Base-by-base conservation (phyloP, 2,797 vertebrate species). In the Lindbergichthys nudifrons region DNA sequence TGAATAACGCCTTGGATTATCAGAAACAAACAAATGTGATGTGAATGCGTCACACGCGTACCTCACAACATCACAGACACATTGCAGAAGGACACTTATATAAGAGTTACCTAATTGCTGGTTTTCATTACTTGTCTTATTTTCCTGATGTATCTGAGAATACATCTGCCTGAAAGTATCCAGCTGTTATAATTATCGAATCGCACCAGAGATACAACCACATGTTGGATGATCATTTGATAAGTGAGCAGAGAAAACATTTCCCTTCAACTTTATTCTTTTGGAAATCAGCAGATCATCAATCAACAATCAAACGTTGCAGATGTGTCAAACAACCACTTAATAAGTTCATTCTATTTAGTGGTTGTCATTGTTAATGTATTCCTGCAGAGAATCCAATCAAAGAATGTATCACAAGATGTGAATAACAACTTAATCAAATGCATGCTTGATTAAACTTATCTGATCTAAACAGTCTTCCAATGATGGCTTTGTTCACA, bases 111-210 rank as follows among this genome's bases (percentile, higher is more conserved):
- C 46, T 14, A 72, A 77, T 81, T 50, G 26, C 47, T 63, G 60
- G 51, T 52, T 14, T 79, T 66, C 53, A 69, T 80, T 62, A 67
- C n/a, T 51, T 61, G 54, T 52, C 36, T 75, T 60, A 54, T 67
- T 75, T 51, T 66, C 26, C 65, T 60, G 58, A 83, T 76, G 42
- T 79, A 75, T 86, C 73, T 83, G 54, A 70, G 64, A 77, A 72
- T 43, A 42, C 26, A 23, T 76, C 45, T 80, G 62, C 69, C 63
- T 83, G 59, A 84, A 52, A 66, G 19, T 60, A 76, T 81, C 63
- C 86, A 83, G 75, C 80, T 89, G 88, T 82, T 85, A 62, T 63
- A 70, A 88, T 66, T 90, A 87, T 86, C 83, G 13, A 77, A 60
- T 56, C 2, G 12, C 30, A 70, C 45, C 58, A 77, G 81, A 91